Base-by-base conservation (phyloP, 2,797 vertebrate genomes). In the Sebastes dallii region DNA sequence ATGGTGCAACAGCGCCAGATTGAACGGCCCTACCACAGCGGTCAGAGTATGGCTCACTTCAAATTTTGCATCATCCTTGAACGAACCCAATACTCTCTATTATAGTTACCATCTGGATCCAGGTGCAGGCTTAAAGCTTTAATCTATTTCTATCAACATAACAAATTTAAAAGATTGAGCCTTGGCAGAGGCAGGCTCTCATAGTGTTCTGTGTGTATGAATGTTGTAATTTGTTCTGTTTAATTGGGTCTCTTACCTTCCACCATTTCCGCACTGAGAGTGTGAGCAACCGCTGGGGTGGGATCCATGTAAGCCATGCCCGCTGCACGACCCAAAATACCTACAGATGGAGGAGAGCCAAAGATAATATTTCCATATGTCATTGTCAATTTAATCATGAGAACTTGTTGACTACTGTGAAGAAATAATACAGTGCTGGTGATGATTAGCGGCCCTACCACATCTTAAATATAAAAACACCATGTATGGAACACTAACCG, bases 221-320 rank as follows among this genome's bases (percentile, higher is more conserved):
- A 3, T 34, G 36, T 36, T 54, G 59, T 5, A 52, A 13, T 22
- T n/a, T 34, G 6, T 1, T 22, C 8, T 13, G 16, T 70, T 71
- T 54, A 8, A 42, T 8, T 59, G 30, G 2, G 1, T 79, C 81
- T 78, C 84, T 84, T 95, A 98, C 98, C 97, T 96, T 98, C 96
- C 20, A 97, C 62, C 6, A 93, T 81, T 0, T 97, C 97, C 16
- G 78, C 80, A 12, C 95, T 96, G 87, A 97, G 3, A 0, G 89
- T 1, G 0, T 96, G 95, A 16, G 92, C 86, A 66, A 94, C 89
- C 6, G 95, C 9, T 1, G 96, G 94, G 0, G 79, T 67, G 0
- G 96, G 95, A 36, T 96, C 95, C 7, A 94, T 1, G 3, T 93
- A 95, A 61, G 90, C 36, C 42, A 80, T 72, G 34, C 89, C 93